Percentiles rank a stretch among this genome's conserved stretches.
Conservation (phyloP, 1,140 invertebrate species). For the Eciton burchellii region DNA sequence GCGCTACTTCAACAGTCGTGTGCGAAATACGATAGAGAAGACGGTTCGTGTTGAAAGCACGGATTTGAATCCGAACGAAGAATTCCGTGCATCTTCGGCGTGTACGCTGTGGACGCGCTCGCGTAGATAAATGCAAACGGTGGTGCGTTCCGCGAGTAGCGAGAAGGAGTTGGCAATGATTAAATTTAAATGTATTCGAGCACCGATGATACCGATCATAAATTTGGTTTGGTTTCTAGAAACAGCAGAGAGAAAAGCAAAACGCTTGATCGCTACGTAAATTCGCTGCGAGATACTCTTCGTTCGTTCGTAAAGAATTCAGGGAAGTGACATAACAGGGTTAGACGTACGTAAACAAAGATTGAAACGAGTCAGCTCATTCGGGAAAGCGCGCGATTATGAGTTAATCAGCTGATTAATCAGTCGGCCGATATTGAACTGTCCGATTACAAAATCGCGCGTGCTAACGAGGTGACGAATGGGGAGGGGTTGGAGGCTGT, state of each 20-base stretch:
- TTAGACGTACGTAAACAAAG: too few species aligned
- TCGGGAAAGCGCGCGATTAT: not conserved
- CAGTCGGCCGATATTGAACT: not conserved
- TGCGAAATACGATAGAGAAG: slow-evolving; percentile 1
- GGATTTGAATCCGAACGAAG: slow-evolving; percentile 1
- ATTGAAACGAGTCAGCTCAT: too few species aligned
- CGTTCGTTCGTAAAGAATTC: too few species aligned
- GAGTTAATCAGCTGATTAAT: not conserved
- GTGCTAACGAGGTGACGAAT: slow-evolving; percentile 58
- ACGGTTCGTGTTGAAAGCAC: not conserved
- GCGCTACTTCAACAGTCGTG: not conserved
- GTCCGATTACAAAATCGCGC: slow-evolving; percentile 46
- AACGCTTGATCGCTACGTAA: too few species aligned
- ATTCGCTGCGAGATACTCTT: too few species aligned
- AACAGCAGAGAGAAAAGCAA: too few species aligned
- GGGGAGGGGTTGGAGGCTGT: slow-evolving; percentile 37
- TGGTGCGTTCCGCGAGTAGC: not conserved
- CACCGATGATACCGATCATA: not conserved
- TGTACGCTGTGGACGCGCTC: not conserved
- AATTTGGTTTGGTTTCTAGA: too few species aligned
- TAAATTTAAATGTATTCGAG: not conserved
- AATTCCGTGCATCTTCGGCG: not conserved
- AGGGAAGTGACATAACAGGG: too few species aligned
- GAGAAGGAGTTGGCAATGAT: not conserved
- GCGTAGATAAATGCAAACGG: not conserved